Conservation (phyloP, 2,113 vertebrate species). For the Mola mola region DNA sequence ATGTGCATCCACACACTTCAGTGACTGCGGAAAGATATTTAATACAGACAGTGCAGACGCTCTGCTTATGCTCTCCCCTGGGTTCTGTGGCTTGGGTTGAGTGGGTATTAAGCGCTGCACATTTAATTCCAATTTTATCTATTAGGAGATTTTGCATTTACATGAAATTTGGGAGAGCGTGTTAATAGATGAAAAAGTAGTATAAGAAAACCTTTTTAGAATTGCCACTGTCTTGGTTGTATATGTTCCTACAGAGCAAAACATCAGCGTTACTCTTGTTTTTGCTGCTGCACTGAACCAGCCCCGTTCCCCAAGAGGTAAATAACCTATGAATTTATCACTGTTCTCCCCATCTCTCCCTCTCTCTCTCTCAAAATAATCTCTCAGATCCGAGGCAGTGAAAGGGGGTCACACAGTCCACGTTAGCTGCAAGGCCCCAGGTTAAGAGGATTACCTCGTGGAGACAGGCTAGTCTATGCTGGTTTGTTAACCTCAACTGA, state of each 20-base stretch:
- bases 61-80: slow-evolving; percentile 39
- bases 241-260: slow-evolving; percentile 2
- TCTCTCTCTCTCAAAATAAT: slow-evolving; percentile 50
- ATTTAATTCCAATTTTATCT: slow-evolving; percentile 59
- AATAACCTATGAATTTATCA: slow-evolving; percentile 65
- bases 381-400: slow-evolving; percentile 54
- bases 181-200: slow-evolving; percentile 34
- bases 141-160: slow-evolving; percentile 38
- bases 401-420: slow-evolving; percentile 45
- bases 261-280: slow-evolving; percentile 16
- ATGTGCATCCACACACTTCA: slow-evolving; percentile 24
- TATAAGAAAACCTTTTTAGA: slow-evolving; percentile 10
- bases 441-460: slow-evolving; percentile 75
- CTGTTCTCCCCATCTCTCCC: slow-evolving; percentile 5
- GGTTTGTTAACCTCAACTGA: slow-evolving; percentile 44
- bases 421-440: slow-evolving; percentile 44
- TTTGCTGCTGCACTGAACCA: slow-evolving; percentile 26
- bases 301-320: slow-evolving; percentile 57
- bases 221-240: not conserved
- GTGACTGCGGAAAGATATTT: slow-evolving; percentile 24
- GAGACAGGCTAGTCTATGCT: slow-evolving; percentile 7
- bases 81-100: slow-evolving; percentile 29
- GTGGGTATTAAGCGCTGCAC: slow-evolving; percentile 38
- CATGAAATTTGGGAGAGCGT: slow-evolving; percentile 27
- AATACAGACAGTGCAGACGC: slow-evolving; percentile 9